A percentile compares a stretch with the other conserved stretches of the same genome.
Evolutionary conservation across 2,888 invertebrate genomes (phyloP).

Genomic region (Dione juno): DNA sequence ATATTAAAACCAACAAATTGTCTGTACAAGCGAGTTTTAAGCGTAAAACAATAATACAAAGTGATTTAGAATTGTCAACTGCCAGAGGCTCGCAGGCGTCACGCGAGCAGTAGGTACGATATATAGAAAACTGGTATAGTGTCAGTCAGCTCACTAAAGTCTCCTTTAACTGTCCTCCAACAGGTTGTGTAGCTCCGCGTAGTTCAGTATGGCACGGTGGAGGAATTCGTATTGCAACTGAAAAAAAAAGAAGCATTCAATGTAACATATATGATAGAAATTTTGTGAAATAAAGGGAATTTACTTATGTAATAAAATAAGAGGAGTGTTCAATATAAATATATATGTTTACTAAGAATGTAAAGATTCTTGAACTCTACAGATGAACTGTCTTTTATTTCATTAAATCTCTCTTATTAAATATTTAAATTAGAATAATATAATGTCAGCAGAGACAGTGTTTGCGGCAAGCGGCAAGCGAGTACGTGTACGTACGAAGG

Average conservation of each 20-base stretch:
- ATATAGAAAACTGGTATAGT: constrained; percentile 17
- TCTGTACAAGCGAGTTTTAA: constrained; percentile 28
- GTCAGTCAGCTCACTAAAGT: constrained; percentile 27
- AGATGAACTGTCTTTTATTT: too few species aligned
- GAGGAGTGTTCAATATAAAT: too few species aligned
- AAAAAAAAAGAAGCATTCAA: constrained; percentile 52
- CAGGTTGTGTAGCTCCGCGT: constrained; percentile 93
- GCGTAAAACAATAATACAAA: constrained; percentile 16
- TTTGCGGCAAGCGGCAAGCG: too few species aligned
- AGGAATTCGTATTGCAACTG: constrained; percentile 97
- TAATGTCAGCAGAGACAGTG: too few species aligned
- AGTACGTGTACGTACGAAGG: constrained; percentile 86
- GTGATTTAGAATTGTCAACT: constrained; percentile 15
- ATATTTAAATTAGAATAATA: too few species aligned
- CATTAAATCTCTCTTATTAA: too few species aligned
- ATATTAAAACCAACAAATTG: background rate
- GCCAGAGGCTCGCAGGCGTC: background rate
- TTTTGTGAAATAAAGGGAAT: too few species aligned
- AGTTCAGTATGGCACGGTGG: constrained; percentile 95
- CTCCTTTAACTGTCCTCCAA: constrained; percentile 82
- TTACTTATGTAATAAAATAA: too few species aligned
- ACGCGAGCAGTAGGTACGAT: constrained; percentile 4
- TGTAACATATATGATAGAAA: too few species aligned
- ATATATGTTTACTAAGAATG: too few species aligned
- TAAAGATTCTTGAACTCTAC: too few species aligned